phyloP scores from a whole-genome alignment of 2,888 invertebrate genomes.

The Oligia latruncula region DNA sequence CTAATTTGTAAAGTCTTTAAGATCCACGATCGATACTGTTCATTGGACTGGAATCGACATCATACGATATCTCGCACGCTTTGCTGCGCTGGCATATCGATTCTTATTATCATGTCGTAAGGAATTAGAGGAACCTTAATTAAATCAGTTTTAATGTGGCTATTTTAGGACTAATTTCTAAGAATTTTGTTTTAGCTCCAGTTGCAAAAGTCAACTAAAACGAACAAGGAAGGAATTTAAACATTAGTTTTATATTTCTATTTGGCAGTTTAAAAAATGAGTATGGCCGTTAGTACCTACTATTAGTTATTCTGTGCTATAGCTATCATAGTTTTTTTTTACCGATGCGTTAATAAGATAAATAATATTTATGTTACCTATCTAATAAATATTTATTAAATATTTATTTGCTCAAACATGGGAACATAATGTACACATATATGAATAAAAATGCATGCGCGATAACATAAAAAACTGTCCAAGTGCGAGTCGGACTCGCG shows the following conservation, averaged over 20 bases:
- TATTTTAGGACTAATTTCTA: background rate
- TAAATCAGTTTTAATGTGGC: background rate
- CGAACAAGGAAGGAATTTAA: background rate
- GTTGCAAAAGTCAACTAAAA: background rate
- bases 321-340: too few species aligned
- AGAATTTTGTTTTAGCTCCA: background rate
- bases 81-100: slow-evolving; percentile 1
- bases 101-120: slow-evolving; percentile 1
- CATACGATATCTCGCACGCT: slow-evolving; percentile 13
- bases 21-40: slow-evolving; percentile 19
- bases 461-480: too few species aligned
- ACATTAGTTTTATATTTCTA: background rate
- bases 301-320: too few species aligned
- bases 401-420: too few species aligned
- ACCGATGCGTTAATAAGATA: too few species aligned
- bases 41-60: slow-evolving; percentile 12
- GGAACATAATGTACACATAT: too few species aligned
- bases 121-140: slow-evolving; percentile 9
- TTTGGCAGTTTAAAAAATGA: background rate
- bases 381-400: too few species aligned
- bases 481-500: too few species aligned
- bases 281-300: background rate
- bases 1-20: slow-evolving; percentile 3
- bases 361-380: too few species aligned
- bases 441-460: too few species aligned